A percentile compares a stretch with the other conserved stretches of the same genome.
Evolutionary conservation across 92 coral and sea anemone genomes (phyloP).

Genomic region (Micromussa lordhowensis): DNA sequence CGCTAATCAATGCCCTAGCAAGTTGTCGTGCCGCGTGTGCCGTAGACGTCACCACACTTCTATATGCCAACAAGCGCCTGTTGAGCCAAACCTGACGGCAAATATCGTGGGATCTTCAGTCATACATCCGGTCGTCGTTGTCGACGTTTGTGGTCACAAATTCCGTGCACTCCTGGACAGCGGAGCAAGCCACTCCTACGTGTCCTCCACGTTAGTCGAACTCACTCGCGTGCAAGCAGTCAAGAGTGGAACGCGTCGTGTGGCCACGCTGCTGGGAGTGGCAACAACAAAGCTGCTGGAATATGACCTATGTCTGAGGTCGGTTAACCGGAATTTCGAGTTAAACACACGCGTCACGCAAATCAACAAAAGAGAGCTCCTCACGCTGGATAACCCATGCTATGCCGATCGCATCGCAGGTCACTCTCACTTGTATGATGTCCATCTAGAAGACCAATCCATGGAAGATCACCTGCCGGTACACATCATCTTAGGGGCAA

Average conservation of each 20-base stretch:
- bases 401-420: neutral
- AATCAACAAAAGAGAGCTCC: conserved; percentile 35
- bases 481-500: conserved; percentile 27
- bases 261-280: conserved; percentile 46
- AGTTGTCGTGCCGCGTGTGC: conserved; percentile 48
- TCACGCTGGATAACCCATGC: conserved; percentile 41
- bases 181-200: conserved; percentile 49
- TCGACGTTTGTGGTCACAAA: conserved; percentile 30
- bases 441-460: conserved; percentile 8
- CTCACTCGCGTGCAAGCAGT: conserved; percentile 30
- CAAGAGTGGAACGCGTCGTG: conserved; percentile 43
- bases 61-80: conserved; percentile 13
- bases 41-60: conserved; percentile 60
- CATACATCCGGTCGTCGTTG: conserved; percentile 44
- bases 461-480: neutral
- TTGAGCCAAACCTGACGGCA: conserved; percentile 41
- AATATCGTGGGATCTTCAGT: conserved; percentile 26
- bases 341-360: conserved; percentile 32
- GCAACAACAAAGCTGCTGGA: conserved; percentile 46
- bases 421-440: conserved; percentile 25
- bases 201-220: conserved; percentile 39
- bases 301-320: neutral
- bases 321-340: neutral
- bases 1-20: conserved; percentile 46
- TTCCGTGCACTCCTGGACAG: conserved; percentile 55